These are phyloP conservation scores for Stegophylla sp. DNA, from an alignment of 2,888 invertebrate genomes.

Conservation along the genomic window DNA sequence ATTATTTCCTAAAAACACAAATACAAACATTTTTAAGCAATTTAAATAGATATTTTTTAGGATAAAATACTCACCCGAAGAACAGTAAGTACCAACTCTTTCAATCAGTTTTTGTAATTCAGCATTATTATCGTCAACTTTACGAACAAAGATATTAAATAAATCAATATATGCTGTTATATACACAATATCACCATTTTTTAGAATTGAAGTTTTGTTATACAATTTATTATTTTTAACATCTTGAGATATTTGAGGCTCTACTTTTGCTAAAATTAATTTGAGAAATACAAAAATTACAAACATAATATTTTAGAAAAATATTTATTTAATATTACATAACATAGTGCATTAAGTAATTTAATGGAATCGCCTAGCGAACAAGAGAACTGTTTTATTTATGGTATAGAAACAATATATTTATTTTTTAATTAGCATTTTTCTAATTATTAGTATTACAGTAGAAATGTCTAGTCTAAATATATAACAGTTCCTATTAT, in stretches of 20 bases:
- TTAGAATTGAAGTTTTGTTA: neutral
- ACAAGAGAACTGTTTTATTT: no score
- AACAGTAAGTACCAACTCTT: constrained; percentile 31
- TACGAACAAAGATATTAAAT: constrained; percentile 48
- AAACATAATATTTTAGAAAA: no score
- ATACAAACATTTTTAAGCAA: neutral
- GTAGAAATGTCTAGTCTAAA: no score
- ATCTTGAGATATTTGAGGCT: constrained; percentile 3
- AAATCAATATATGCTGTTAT: constrained; percentile 45
- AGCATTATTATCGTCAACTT: constrained; percentile 30
- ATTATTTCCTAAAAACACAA: constrained; percentile 15
- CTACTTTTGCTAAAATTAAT: neutral
- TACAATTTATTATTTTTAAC: neutral
- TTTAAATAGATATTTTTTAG: neutral
- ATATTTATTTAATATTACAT: neutral
- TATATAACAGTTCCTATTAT: no score
- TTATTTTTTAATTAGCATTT: no score
- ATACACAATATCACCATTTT: constrained; percentile 38
- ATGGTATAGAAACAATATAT: no score
- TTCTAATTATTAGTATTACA: no score
- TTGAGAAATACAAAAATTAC: neutral
- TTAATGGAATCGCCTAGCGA: no score
- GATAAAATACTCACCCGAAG: neutral
- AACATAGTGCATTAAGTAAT: no score
- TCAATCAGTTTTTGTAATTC: constrained; percentile 32